Conservation (phyloP, 2,888 invertebrate genomes). For the Nymphalis c-album region DNA sequence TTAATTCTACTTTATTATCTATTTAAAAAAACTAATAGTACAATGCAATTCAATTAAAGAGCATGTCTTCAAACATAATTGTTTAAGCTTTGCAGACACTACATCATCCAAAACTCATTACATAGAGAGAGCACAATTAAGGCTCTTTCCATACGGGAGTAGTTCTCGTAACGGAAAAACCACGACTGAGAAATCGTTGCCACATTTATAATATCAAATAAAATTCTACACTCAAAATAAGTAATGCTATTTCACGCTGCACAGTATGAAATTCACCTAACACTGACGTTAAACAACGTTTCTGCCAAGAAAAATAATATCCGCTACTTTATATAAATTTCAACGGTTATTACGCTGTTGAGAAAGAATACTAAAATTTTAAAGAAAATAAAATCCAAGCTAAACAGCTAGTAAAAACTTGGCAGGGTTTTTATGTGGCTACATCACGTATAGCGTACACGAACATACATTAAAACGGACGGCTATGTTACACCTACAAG, state of each 20-base stretch:
- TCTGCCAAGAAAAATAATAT: conserved; percentile 41
- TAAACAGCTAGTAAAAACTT: conserved; percentile 44
- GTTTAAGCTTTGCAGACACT: conserved; percentile 10
- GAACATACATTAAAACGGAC: conserved; percentile 37
- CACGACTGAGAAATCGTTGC: background rate
- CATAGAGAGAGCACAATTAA: conserved; percentile 16
- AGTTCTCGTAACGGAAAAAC: conserved; percentile 13
- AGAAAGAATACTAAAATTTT: conserved; percentile 37
- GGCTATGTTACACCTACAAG: conserved; percentile 39
- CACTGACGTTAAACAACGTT: conserved; percentile 26
- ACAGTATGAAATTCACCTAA: conserved; percentile 31
- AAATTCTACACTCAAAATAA: conserved; percentile 11
- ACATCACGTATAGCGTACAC: conserved; percentile 42
- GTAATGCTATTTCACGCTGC: conserved; percentile 9
- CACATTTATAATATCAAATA: conserved; percentile 22
- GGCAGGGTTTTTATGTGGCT: conserved; percentile 41
- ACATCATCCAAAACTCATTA: conserved; percentile 23
- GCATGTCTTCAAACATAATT: conserved; percentile 13
- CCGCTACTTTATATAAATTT: conserved; percentile 39
- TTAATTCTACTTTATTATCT: background rate
- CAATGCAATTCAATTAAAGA: conserved; percentile 16
- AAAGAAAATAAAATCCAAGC: conserved; percentile 41
- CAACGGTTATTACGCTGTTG: conserved; percentile 38
- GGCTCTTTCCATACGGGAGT: conserved; percentile 1
- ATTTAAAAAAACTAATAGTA: background rate